Evolutionary conservation across 2,888 invertebrate genomes (phyloP).

Genomic region (Sabatieria punctata): DNA sequence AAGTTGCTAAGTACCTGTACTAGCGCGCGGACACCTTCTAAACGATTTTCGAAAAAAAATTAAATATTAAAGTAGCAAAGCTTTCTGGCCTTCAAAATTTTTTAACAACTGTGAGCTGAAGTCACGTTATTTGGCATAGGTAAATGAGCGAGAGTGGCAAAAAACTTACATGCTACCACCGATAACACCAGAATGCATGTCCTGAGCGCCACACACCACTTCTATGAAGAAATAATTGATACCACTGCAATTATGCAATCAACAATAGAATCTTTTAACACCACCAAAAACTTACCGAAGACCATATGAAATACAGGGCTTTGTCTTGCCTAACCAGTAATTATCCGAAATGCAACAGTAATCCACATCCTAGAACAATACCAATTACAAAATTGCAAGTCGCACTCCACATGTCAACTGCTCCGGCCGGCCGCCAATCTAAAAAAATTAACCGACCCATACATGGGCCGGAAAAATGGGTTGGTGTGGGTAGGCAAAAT

Average conservation of each 20-base stretch:
- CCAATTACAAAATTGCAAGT: not conserved
- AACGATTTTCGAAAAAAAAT: no score
- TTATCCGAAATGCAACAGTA: conserved; percentile 96
- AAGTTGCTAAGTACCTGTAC: no score
- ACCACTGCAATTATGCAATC: conserved; percentile 41
- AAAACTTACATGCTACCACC: conserved; percentile 69
- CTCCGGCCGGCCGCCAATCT: not conserved
- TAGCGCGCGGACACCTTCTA: no score
- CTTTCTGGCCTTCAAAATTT: no score
- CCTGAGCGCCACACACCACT: conserved; percentile 58
- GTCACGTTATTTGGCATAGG: no score
- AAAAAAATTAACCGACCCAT: no score
- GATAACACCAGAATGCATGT: conserved; percentile 85
- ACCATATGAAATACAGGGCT: conserved; percentile 92
- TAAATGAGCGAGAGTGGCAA: not conserved
- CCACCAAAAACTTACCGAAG: conserved; percentile 37
- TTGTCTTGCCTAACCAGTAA: conserved; percentile 92
- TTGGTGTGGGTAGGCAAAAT: no score
- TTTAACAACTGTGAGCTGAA: no score
- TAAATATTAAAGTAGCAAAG: no score
- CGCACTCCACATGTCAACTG: not conserved
- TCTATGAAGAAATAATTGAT: conserved; percentile 59
- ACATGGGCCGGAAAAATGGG: no score
- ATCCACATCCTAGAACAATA: conserved; percentile 48
- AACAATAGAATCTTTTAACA: not conserved